Base-by-base conservation (phyloP, 2,888 invertebrate species). In the Villa cingulata region DNA sequence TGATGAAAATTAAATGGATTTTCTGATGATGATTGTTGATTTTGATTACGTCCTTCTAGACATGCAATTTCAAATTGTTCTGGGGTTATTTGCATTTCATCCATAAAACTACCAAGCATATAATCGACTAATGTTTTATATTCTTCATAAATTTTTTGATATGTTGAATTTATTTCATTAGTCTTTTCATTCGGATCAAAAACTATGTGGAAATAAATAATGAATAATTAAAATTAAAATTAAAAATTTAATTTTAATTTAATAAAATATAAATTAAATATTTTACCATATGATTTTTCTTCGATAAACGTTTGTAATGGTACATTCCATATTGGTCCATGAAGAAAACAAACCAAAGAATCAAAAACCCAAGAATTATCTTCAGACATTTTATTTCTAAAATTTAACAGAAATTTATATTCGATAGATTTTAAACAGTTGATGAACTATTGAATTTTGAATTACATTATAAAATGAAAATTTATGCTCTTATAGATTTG, bases 271-370 rank as follows among this genome's bases (percentile, higher is more conserved):
- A n/a, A 29, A 12, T 29, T 29, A 9, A 17, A 34, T 37, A 49
- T 68, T 79, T 73, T 76, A 92, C 94, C 86, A 55, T 91, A 70
- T 47, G 91, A 92, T 68, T 90, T 89, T 61, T 90, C 88, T 69
- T 94, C 94, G 54, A 92, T 86, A 62, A 92, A 94, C 29, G 86
- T 88, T 60, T 89, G 78, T 45, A 94, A 71, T 1, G 94, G 92
- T 15, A 88, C 82, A 62, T 89, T 90, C 88, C 94, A 94, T 41
- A 92, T 78, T 0, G 92, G 90, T 3, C 92, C 91, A 65, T 90
- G 88, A 45, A 94, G 72, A 66, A 91, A 94, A 51, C 87, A 86
- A 23, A 94, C 83, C 50, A 94, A 70, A 1, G 90, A 90, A 70
- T 94, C 94, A 60, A 91, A 88, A 15, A 94, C 87, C 90, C 90